Conservation (phyloP, 1,140 invertebrate species). For the Sinella curviseta region DNA sequence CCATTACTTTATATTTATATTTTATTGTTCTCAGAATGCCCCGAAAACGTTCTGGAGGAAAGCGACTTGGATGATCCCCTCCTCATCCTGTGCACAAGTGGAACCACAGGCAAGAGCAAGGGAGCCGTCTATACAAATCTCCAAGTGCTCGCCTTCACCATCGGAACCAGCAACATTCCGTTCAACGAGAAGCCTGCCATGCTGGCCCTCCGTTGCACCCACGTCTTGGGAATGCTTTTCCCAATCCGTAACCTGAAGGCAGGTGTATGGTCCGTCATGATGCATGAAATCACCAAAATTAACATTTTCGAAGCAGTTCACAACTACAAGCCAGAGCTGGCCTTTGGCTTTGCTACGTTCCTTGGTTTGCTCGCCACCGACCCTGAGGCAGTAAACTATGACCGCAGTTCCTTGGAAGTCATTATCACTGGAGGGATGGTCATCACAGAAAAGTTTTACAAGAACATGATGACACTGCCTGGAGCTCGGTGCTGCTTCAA, state of each 20-base stretch:
- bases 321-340: slow-evolving; percentile 40
- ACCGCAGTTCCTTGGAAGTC: slow-evolving; percentile 33
- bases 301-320: slow-evolving; percentile 46
- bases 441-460: slow-evolving; percentile 34
- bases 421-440: slow-evolving; percentile 45
- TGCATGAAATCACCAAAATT: slow-evolving; percentile 40
- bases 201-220: slow-evolving; percentile 32
- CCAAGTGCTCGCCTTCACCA: slow-evolving; percentile 34
- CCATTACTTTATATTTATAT: not conserved
- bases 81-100: slow-evolving; percentile 44
- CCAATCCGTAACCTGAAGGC: slow-evolving; percentile 38
- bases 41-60: not conserved
- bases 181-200: slow-evolving; percentile 13
- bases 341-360: slow-evolving; percentile 45
- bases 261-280: slow-evolving; percentile 40
- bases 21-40: slow-evolving; percentile 14
- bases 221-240: slow-evolving; percentile 44
- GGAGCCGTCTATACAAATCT: slow-evolving; percentile 45
- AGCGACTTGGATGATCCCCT: slow-evolving; percentile 41
- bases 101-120: slow-evolving; percentile 45
- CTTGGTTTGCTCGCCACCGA: slow-evolving; percentile 37
- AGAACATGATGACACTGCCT: slow-evolving; percentile 37
- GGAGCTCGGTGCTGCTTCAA: slow-evolving; percentile 35
- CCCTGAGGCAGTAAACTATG: slow-evolving; percentile 40
- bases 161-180: slow-evolving; percentile 36